phyloP scores from a whole-genome alignment of 1,140 invertebrate genomes.

The Bombus balteatus region DNA sequence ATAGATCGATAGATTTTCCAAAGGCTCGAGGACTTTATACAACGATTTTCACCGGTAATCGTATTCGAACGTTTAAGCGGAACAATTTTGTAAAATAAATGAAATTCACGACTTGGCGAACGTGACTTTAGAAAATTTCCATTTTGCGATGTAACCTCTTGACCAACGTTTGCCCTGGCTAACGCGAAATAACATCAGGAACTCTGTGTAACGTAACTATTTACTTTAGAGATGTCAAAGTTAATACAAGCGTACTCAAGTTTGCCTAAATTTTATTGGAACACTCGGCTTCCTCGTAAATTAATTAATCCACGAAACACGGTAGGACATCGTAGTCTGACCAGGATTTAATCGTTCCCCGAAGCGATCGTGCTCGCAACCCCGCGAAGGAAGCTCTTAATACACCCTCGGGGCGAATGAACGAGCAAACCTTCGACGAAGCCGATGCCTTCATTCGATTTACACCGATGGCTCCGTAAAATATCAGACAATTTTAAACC shows the following conservation, averaged over 20 bases:
- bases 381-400: slow-evolving; percentile 13
- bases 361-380: background rate
- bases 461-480: background rate
- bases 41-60: background rate
- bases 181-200: background rate
- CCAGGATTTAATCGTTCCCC: slow-evolving; percentile 12
- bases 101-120: background rate
- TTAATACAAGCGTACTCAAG: background rate
- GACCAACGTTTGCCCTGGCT: background rate
- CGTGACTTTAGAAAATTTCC: background rate
- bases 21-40: background rate
- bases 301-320: slow-evolving; percentile 6
- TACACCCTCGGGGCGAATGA: background rate
- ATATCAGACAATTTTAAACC: background rate
- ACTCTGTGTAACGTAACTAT: background rate
- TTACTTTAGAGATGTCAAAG: background rate
- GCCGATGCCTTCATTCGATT: background rate
- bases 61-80: background rate
- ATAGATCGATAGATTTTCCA: background rate
- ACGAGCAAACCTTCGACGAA: background rate
- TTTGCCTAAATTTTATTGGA: slow-evolving; percentile 9
- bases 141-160: no score
- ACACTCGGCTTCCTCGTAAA: background rate
- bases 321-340: background rate
- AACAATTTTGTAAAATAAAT: background rate